phyloP scores from a whole-genome alignment of 2,113 vertebrate genomes.

The Rhegmatorhina hoffmannsi region DNA sequence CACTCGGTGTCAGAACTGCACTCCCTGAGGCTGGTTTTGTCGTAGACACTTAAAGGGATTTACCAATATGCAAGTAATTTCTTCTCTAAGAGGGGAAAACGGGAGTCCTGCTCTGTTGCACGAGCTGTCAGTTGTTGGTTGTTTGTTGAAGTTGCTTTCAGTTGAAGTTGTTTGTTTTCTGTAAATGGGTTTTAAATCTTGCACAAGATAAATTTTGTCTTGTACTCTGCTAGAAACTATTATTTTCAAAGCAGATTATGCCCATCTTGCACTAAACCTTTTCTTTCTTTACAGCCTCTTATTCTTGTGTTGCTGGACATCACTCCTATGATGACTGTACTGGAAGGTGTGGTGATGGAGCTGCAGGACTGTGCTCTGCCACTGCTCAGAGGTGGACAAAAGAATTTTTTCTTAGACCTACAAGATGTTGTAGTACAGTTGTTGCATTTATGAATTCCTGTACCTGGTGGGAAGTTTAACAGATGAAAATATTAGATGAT shows the following conservation, averaged over 20 bases:
- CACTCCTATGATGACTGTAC: slow-evolving; percentile 92
- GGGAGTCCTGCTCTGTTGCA: not conserved
- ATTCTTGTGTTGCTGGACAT: slow-evolving; percentile 89
- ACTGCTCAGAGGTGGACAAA: slow-evolving; percentile 85
- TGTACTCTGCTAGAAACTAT: no score
- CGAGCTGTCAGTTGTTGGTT: not conserved
- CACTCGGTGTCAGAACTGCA: not conserved
- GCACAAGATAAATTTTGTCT: no score
- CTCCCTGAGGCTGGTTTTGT: not conserved
- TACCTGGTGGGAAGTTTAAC: not conserved
- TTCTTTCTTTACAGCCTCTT: slow-evolving; percentile 81
- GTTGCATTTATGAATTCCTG: not conserved
- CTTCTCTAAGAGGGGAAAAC: not conserved
- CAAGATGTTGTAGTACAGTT: not conserved
- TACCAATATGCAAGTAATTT: not conserved
- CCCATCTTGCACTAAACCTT: not conserved
- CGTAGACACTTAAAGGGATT: not conserved
- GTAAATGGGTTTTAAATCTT: not conserved
- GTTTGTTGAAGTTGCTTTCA: not conserved
- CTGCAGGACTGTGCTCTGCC: slow-evolving; percentile 96
- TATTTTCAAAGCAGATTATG: not conserved
- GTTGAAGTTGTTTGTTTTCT: not conserved
- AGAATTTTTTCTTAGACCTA: not conserved
- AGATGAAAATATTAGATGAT: not conserved
- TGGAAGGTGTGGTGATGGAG: slow-evolving; percentile 97